Percentiles rank a stretch among this genome's conserved stretches.
These are phyloP conservation scores for Phaedon cochleariae DNA, from an alignment of 2,888 invertebrate species.

Conservation along the genomic window DNA sequence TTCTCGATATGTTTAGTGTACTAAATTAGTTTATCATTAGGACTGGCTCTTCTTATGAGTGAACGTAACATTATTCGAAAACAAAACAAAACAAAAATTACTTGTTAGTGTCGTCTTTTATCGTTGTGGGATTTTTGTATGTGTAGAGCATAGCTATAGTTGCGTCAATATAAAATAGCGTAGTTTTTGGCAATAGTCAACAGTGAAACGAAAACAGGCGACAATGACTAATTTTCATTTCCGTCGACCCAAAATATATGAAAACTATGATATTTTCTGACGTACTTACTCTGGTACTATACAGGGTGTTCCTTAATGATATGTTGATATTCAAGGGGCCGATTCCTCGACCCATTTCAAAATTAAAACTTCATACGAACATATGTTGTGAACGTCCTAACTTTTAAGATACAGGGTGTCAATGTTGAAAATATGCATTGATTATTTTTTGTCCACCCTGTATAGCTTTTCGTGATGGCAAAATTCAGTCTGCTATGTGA, in stretches of 20 bases:
- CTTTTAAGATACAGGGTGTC: no score
- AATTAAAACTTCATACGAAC: no score
- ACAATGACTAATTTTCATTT: not conserved
- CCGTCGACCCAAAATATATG: not conserved
- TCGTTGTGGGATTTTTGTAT: not conserved
- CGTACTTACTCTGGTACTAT: no score
- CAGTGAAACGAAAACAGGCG: not conserved
- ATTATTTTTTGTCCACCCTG: no score
- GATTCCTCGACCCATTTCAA: no score
- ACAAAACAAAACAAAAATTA: not conserved
- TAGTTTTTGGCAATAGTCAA: not conserved
- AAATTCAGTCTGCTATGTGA: no score
- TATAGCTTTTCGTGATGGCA: no score
- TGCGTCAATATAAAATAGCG: not conserved
- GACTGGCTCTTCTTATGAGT: constrained; percentile 29
- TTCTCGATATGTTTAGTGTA: constrained; percentile 41
- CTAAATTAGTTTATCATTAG: constrained; percentile 45
- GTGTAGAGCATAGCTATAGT: not conserved
- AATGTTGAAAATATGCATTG: no score
- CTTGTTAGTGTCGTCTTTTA: constrained; percentile 3
- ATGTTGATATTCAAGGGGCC: no score
- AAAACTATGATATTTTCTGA: not conserved
- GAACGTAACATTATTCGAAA: not conserved
- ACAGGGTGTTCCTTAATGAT: no score
- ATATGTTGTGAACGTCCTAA: no score